Evolutionary conservation across 2,888 invertebrate genomes (phyloP).

Genomic region (Acheta domesticus): DNA sequence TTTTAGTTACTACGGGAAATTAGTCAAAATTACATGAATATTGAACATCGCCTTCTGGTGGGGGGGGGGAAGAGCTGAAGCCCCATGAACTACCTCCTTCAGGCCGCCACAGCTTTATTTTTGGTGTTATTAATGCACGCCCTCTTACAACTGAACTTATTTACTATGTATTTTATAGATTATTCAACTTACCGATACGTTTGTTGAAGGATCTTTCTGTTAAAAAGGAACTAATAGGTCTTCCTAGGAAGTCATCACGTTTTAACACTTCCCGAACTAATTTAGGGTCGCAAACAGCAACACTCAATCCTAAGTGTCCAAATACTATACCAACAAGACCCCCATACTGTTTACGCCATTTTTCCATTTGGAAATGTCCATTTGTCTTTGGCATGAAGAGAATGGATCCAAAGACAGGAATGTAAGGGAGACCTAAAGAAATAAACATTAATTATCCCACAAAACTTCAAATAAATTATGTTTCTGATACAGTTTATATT

Average conservation of each 20-base stretch:
- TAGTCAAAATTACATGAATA: too few relatives aligned
- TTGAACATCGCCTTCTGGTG: too few relatives aligned
- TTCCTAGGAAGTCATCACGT: constrained; percentile 37
- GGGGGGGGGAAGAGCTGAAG: too few relatives aligned
- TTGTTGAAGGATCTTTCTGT: constrained; percentile 28
- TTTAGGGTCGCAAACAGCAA: constrained; percentile 36
- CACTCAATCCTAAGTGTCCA: constrained; percentile 30
- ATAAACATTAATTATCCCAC: too few relatives aligned
- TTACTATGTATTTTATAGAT: too few relatives aligned
- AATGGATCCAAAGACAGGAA: constrained; percentile 38
- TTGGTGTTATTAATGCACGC: too few relatives aligned
- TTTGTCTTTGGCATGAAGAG: constrained; percentile 34
- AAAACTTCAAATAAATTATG: too few relatives aligned
- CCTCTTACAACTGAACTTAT: too few relatives aligned
- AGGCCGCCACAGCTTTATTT: too few relatives aligned
- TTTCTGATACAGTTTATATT: too few relatives aligned
- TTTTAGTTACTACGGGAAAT: too few relatives aligned
- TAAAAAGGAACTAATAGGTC: constrained; percentile 33
- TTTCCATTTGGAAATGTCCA: constrained; percentile 35
- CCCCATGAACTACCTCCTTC: too few relatives aligned
- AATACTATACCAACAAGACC: constrained; percentile 37
- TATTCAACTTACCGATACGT: constrained; percentile 22
- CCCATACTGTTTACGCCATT: constrained; percentile 35
- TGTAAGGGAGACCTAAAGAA: constrained; percentile 36
- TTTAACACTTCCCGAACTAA: constrained; percentile 36